Evolutionary conservation across 1,140 invertebrate genomes (phyloP).

Genomic region (Diplogasteroides magnus): DNA sequence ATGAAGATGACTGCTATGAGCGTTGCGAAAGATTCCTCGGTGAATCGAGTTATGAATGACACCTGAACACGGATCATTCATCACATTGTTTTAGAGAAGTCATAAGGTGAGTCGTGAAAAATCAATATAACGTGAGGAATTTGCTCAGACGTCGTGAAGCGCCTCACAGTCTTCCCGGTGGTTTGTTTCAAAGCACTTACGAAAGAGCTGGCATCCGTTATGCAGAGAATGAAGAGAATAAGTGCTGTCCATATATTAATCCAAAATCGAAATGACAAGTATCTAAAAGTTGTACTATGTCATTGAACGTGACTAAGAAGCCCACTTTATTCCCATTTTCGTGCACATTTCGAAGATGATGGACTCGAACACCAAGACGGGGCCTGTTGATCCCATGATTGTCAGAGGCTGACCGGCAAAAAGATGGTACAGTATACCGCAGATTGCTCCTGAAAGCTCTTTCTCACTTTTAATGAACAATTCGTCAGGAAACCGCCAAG

Average conservation of each 20-base stretch:
- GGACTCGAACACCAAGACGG: slow-evolving; percentile 94
- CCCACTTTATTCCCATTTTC: slow-evolving; percentile 59
- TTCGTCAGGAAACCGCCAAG: slow-evolving; percentile 76
- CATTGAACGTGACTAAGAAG: no score
- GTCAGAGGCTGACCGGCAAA: slow-evolving; percentile 96
- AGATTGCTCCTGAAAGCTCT: slow-evolving; percentile 68
- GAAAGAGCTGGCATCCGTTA: slow-evolving; percentile 88
- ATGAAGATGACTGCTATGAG: slow-evolving; percentile 98
- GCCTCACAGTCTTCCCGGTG: no score
- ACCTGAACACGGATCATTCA: no score
- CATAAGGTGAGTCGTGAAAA: no score
- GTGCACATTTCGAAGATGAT: slow-evolving; percentile 89
- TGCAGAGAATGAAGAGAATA: slow-evolving; percentile 80
- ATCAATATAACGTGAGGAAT: no score
- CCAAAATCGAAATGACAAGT: slow-evolving; percentile 85
- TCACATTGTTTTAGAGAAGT: no score
- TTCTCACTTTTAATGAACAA: no score
- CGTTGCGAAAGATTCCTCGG: slow-evolving; percentile 97
- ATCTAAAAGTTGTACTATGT: no score
- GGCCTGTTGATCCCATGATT: slow-evolving; percentile 93
- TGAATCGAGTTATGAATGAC: slow-evolving; percentile 98
- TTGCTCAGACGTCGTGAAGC: no score
- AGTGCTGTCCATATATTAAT: slow-evolving; percentile 88
- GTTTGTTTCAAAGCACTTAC: slow-evolving; percentile 27
- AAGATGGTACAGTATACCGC: slow-evolving; percentile 87